Evolutionary conservation across 2,888 invertebrate genomes (phyloP).

Genomic region (Galerucella nymphaeae): DNA sequence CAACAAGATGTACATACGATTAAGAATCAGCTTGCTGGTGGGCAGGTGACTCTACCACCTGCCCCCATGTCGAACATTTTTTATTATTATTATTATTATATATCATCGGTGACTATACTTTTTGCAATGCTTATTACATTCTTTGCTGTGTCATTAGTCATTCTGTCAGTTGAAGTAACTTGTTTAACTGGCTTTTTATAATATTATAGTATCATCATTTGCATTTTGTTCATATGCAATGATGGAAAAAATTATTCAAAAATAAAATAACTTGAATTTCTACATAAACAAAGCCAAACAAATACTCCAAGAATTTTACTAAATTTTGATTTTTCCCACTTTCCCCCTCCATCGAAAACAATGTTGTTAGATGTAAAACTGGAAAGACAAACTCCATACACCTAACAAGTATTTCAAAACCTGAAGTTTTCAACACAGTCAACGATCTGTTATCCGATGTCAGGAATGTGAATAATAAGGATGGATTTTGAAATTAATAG

Average conservation of each 20-base stretch:
- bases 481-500: slow-evolving; percentile 26
- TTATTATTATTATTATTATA: slow-evolving; percentile 29
- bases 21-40: slow-evolving; percentile 8
- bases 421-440: too few species aligned
- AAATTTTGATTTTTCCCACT: too few species aligned
- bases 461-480: slow-evolving; percentile 21
- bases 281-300: too few species aligned
- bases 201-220: background rate
- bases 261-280: background rate
- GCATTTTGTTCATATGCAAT: slow-evolving; percentile 6
- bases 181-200: background rate
- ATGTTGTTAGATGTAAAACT: too few species aligned
- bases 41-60: slow-evolving; percentile 39
- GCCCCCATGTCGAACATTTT: slow-evolving; percentile 23
- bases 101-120: slow-evolving; percentile 12
- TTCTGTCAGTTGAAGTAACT: slow-evolving; percentile 7
- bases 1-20: slow-evolving; percentile 29
- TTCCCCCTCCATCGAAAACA: too few species aligned
- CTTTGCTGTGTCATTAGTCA: slow-evolving; percentile 19
- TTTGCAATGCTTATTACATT: slow-evolving; percentile 18
- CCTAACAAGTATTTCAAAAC: slow-evolving; percentile 1
- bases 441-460: background rate
- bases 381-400: too few species aligned
- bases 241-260: background rate
- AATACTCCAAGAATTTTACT: too few species aligned